phyloP scores from a whole-genome alignment of 2,797 vertebrate species.

The Amblyraja radiata region DNA sequence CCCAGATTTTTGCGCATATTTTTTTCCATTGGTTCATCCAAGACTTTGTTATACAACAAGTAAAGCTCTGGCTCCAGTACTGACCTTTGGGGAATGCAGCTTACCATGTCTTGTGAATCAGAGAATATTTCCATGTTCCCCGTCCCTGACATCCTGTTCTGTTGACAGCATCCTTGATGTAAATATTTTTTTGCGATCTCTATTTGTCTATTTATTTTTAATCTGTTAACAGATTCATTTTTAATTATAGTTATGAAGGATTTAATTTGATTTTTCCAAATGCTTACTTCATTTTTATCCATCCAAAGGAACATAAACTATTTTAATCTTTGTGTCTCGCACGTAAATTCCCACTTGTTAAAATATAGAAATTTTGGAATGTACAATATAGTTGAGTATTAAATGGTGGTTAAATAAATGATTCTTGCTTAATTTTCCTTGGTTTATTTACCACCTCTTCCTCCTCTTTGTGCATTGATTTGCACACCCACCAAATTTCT shows the following conservation, averaged over 20 bases:
- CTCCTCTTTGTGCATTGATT: background rate
- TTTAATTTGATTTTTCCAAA: background rate
- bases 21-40: background rate
- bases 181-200: background rate
- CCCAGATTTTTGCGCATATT: background rate
- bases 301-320: background rate
- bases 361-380: background rate
- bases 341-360: background rate
- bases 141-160: background rate
- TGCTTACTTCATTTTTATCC: background rate
- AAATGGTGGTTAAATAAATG: background rate
- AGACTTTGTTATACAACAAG: background rate
- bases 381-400: background rate
- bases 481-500: background rate
- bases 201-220: background rate
- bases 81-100: background rate
- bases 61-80: background rate
- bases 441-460: background rate
- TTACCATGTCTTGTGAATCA: background rate
- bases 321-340: background rate
- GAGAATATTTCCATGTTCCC: background rate
- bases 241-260: background rate
- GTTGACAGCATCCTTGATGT: too few relatives aligned
- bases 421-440: background rate
- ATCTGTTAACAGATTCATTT: background rate